phyloP scores from a whole-genome alignment of 2,888 invertebrate genomes.

The Drosophila formosana region DNA sequence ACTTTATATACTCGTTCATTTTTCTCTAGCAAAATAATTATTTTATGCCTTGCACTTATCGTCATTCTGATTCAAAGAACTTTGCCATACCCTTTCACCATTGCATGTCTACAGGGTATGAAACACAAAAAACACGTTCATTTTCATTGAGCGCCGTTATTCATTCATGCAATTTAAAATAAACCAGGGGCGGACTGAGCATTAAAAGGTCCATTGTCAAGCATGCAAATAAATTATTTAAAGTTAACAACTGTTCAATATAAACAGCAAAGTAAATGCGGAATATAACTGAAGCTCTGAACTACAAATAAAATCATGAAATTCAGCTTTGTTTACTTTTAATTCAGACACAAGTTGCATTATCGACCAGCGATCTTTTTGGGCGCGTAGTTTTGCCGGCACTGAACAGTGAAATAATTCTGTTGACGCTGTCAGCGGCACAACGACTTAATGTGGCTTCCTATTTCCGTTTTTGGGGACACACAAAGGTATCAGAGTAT shows the following conservation, averaged over 20 bases:
- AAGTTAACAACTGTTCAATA: not conserved
- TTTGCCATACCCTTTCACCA: not conserved
- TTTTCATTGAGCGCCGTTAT: slow-evolving; percentile 31
- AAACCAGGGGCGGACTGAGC: slow-evolving; percentile 9
- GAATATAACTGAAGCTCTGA: not conserved
- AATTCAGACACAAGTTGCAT: not conserved
- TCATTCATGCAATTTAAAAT: slow-evolving; percentile 32
- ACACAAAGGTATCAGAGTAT: slow-evolving; percentile 8
- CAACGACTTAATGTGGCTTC: slow-evolving; percentile 58
- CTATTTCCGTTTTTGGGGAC: slow-evolving; percentile 64
- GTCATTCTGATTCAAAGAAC: not conserved
- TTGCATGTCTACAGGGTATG: slow-evolving; percentile 22
- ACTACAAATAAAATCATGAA: not conserved
- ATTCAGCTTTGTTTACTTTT: too few species aligned
- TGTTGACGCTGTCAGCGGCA: slow-evolving; percentile 28
- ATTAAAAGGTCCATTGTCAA: not conserved
- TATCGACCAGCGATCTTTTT: not conserved
- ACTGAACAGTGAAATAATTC: not conserved
- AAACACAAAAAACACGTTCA: not conserved
- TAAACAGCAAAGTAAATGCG: too few species aligned
- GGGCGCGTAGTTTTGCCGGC: not conserved
- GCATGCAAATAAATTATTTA: not conserved
- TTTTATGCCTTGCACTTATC: not conserved
- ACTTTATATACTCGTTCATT: too few species aligned
- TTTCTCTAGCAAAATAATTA: not conserved